phyloP scores from a whole-genome alignment of 2,113 vertebrate species.

The Otus sunia region DNA sequence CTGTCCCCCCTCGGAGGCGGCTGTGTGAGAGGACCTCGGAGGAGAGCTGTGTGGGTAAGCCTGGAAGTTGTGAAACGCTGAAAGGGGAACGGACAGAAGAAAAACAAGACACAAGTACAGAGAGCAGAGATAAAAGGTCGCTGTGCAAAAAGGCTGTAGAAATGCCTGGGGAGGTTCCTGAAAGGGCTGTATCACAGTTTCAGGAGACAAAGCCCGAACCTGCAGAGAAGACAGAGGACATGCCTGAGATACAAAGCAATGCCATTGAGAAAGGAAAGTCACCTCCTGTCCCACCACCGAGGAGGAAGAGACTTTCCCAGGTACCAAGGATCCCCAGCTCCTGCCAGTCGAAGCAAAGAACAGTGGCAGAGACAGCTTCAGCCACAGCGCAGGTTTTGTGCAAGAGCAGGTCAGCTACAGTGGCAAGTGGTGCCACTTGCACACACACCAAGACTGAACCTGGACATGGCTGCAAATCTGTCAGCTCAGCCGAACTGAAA shows the following conservation, averaged over 20 bases:
- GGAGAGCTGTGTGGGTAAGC: neutral
- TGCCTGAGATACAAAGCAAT: neutral
- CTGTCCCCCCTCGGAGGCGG: constrained; percentile 45
- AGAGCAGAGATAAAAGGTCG: neutral
- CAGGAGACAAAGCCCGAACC: constrained; percentile 28
- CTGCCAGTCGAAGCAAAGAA: neutral
- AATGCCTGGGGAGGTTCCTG: neutral
- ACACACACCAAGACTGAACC: neutral
- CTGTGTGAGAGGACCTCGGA: neutral
- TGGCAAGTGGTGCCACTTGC: neutral
- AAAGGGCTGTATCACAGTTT: neutral
- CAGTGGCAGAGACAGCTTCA: neutral
- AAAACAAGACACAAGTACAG: neutral
- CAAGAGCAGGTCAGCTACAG: neutral
- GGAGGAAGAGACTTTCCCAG: constrained; percentile 72
- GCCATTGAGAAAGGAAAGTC: neutral
- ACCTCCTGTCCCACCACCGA: constrained; percentile 80
- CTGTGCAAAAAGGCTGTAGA: neutral
- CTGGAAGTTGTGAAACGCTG: neutral
- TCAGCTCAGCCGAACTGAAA: constrained; percentile 46
- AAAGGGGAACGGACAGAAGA: constrained; percentile 2
- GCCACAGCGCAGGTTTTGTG: accelerated
- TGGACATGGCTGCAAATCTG: neutral
- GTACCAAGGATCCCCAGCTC: neutral
- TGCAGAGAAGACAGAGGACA: neutral